phyloP scores from a whole-genome alignment of 2,797 vertebrate species.

The Sebastes steindachneri region DNA sequence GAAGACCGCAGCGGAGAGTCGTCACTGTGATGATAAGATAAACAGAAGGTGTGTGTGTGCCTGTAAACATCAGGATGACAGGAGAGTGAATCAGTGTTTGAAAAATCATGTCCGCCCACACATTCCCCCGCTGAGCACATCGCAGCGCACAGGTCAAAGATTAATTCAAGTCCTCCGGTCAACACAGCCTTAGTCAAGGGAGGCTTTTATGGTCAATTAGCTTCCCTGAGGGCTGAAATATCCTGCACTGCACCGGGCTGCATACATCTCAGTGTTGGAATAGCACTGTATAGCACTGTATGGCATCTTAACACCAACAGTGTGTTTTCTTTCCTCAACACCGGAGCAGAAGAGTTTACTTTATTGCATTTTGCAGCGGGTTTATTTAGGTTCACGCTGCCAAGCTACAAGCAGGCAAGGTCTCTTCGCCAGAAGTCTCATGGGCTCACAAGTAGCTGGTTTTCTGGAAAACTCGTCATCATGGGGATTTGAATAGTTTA shows the following conservation, averaged over 20 bases:
- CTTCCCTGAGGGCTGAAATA: slow-evolving; percentile 6
- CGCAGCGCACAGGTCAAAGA: neutral
- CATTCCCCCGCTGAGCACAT: neutral
- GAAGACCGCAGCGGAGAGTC: neutral
- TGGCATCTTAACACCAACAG: neutral
- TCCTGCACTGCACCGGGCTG: neutral
- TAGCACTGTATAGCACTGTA: neutral
- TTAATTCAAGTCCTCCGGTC: slow-evolving; percentile 28
- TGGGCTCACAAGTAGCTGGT: neutral
- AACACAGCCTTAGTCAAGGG: slow-evolving; percentile 26
- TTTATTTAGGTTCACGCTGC: slow-evolving; percentile 8
- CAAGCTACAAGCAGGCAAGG: neutral
- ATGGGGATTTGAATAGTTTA: neutral
- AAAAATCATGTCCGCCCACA: slow-evolving; percentile 11
- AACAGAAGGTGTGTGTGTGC: neutral
- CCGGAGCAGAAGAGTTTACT: neutral
- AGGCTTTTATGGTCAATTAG: slow-evolving; percentile 49
- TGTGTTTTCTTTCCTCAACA: neutral
- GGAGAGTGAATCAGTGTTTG: slow-evolving; percentile 31
- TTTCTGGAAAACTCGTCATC: neutral
- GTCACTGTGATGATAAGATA: neutral
- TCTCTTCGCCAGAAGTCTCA: neutral
- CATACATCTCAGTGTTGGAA: neutral
- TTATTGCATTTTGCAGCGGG: neutral
- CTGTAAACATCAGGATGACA: slow-evolving; percentile 20